Evolutionary conservation across 1,140 invertebrate genomes (phyloP), one percentile per base, ranked within the genome.

Genomic region (Dryas iulia): DNA sequence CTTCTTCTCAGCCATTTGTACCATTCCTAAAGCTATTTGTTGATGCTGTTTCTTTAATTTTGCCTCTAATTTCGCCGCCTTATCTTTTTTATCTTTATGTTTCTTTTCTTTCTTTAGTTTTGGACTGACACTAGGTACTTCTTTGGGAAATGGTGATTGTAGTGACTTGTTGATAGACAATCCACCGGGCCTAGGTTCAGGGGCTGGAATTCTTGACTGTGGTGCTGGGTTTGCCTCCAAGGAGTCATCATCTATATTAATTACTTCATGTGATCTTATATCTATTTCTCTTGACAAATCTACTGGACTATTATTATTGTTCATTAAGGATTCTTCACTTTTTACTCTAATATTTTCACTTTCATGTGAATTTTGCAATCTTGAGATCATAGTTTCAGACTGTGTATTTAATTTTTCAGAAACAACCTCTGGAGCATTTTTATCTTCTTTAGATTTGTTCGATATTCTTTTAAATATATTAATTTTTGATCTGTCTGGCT

Each of bases 401-500:
- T 93, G 94, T 74, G 65, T 59, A 24, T 35, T 31, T 26, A 81
- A 68, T 80, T 93, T 93, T 67, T 93, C 91, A 75, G 90, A 78
- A 52, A 92, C 88, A 75, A 86, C 76, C 71, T 93, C 93, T 70
- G 90, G 87, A 76, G 78, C 73, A 69, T 39, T 74, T 75, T 92
- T 93, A 73, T 95, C 94, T 76, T 95, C 94, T 89, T 95, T 96
- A 14, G 94, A 94, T 92, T 96, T 96, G 81, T 92, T 92, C 59
- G 95, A 95, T 78, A 97, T 96, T 89, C 97, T 97, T 81, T 96
- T 97, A 75, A 97, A 96, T 81, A 97, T 96, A 90, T 97, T 97
- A 24, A 96, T 85, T 85, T 97, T 97, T 82, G 95, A 95, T 84
- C 95, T 96, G 82, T 97, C 95, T 1, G 96, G 96, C 84, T 97